A percentile compares a stretch with the other conserved stretches of the same genome.
Evolutionary conservation across 1,140 invertebrate species (phyloP).

Genomic region (Geopemphigus sp.): DNA sequence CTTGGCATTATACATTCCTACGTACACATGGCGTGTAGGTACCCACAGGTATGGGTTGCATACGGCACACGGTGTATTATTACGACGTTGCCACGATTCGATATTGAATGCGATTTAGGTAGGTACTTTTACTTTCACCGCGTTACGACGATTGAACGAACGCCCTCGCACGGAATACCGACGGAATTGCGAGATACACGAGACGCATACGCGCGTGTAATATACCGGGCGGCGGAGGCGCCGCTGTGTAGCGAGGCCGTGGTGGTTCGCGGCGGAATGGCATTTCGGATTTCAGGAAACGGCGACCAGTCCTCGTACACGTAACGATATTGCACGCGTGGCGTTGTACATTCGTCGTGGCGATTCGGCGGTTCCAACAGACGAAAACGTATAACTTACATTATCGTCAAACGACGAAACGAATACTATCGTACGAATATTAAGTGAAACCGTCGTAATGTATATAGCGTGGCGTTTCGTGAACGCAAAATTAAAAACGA

Average conservation of each 20-base stretch:
- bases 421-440: too few species aligned
- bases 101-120: slow-evolving; percentile 21
- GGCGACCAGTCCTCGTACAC: background rate
- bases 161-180: slow-evolving; percentile 39
- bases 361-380: too few species aligned
- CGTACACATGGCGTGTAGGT: too few species aligned
- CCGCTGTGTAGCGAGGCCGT: background rate
- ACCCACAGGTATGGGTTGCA: too few species aligned
- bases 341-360: background rate
- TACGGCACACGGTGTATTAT: too few species aligned
- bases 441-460: too few species aligned
- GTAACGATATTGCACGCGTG: background rate
- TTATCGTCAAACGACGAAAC: too few species aligned
- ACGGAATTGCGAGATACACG: slow-evolving; percentile 22
- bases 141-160: background rate
- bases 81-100: slow-evolving; percentile 40
- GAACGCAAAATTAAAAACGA: too few species aligned
- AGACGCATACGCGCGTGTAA: too few species aligned
- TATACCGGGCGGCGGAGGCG: background rate
- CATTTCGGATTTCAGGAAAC: slow-evolving; percentile 34
- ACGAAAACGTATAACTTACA: too few species aligned
- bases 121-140: slow-evolving; percentile 39
- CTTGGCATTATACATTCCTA: slow-evolving; percentile 16
- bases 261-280: slow-evolving; percentile 6
- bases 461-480: too few species aligned